Percentiles rank a stretch among this genome's conserved stretches.
Conservation (phyloP, 2,113 vertebrate species). For the Astur gentilis region DNA sequence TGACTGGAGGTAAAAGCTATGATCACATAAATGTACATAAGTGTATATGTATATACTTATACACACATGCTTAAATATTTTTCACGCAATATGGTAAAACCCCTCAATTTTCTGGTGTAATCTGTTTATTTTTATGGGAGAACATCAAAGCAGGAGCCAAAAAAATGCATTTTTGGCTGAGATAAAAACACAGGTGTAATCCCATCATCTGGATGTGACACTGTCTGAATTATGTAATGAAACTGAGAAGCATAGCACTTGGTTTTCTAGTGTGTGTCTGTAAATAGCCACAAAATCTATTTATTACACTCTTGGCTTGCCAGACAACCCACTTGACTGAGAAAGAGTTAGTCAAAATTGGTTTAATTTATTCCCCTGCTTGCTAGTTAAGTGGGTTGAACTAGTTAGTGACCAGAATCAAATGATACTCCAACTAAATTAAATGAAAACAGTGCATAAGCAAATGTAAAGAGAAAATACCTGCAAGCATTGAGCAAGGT, state of each 20-base stretch:
- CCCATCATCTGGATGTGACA: neutral
- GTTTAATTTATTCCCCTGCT: slow-evolving; percentile 29
- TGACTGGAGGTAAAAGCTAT: neutral
- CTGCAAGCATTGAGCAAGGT: neutral
- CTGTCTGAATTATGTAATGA: neutral
- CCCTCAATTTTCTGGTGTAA: neutral
- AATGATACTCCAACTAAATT: slow-evolving; percentile 14
- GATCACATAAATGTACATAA: neutral
- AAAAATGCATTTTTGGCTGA: neutral
- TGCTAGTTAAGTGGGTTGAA: neutral
- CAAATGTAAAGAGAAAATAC: neutral
- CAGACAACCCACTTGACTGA: slow-evolving; percentile 17
- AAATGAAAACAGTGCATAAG: slow-evolving; percentile 9
- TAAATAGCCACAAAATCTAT: slow-evolving; percentile 31
- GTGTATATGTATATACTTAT: neutral
- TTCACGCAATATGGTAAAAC: neutral
- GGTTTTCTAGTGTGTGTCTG: neutral
- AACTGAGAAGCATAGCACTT: neutral
- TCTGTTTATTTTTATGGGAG: neutral
- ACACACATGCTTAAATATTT: neutral
- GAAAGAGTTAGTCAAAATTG: neutral
- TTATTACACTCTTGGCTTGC: slow-evolving; percentile 7
- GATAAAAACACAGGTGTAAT: neutral
- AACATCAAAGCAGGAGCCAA: neutral
- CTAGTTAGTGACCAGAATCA: neutral